phyloP scores from a whole-genome alignment of 2,888 invertebrate genomes.

The Nasonia oneida region DNA sequence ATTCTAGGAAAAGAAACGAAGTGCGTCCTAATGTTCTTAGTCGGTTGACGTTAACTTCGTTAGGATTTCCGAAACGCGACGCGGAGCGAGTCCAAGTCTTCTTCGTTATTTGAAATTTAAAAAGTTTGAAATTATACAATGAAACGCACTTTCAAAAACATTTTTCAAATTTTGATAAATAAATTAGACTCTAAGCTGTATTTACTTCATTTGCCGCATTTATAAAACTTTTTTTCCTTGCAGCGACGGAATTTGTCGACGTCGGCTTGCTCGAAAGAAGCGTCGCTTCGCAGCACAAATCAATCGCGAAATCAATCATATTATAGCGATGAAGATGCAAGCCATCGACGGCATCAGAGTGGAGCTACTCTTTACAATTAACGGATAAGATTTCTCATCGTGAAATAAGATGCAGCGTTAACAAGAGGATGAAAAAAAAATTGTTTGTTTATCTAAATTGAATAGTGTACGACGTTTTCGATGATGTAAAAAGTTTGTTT shows the following conservation, averaged over 20 bases:
- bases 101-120: no score
- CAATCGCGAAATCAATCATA: constrained; percentile 83
- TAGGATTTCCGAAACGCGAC: no score
- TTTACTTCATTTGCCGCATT: not conserved
- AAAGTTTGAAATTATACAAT: no score
- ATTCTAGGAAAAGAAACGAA: no score
- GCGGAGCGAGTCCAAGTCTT: no score
- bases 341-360: constrained; percentile 84
- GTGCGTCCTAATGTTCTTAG: no score
- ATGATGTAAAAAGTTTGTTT: not conserved
- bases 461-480: no score
- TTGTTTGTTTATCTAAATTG: no score
- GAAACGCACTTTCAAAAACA: no score
- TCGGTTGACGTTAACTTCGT: no score
- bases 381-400: not conserved
- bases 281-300: constrained; percentile 80
- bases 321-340: constrained; percentile 83
- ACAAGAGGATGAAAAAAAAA: not conserved
- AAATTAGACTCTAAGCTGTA: not conserved
- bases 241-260: constrained; percentile 84
- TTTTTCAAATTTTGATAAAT: no score
- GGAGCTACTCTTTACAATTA: constrained; percentile 82
- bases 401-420: not conserved
- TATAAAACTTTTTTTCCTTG: not conserved
- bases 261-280: constrained; percentile 82